A percentile compares a stretch with the other conserved stretches of the same genome.
phyloP scores from a whole-genome alignment of 1,140 invertebrate genomes.

The Pogonognathellus flavescens region DNA sequence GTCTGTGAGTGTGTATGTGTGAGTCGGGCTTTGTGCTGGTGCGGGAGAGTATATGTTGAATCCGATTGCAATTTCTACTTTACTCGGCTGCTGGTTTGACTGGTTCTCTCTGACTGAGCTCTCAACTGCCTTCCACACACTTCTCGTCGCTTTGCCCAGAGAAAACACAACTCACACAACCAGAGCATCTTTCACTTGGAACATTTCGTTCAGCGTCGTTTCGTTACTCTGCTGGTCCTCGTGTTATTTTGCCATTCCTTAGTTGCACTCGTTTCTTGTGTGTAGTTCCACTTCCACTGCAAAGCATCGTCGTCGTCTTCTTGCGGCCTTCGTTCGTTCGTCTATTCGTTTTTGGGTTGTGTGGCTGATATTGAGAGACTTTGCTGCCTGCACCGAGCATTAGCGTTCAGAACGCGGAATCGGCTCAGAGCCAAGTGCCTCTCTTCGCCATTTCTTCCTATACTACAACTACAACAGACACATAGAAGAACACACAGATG shows the following conservation, averaged over 20 bases:
- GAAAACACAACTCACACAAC: not conserved
- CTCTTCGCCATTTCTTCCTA: slow-evolving; percentile 54
- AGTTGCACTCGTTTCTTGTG: no score
- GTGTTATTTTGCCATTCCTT: not conserved
- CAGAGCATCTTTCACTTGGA: slow-evolving; percentile 40
- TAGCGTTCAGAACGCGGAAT: slow-evolving; percentile 61
- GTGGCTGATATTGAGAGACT: no score
- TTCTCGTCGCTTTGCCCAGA: slow-evolving; percentile 22
- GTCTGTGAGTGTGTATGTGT: no score
- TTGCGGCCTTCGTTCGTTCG: no score
- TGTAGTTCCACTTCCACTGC: no score
- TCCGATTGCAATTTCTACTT: no score
- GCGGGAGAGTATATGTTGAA: not conserved
- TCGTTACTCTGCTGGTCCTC: not conserved
- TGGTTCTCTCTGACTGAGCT: no score
- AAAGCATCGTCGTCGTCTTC: no score
- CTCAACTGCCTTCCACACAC: not conserved
- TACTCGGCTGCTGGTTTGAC: no score
- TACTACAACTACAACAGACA: no score
- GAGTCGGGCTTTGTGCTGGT: not conserved
- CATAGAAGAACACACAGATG: slow-evolving; percentile 34
- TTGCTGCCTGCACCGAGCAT: no score
- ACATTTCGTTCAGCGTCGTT: not conserved
- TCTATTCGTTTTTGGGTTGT: no score
- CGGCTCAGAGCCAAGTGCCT: slow-evolving; percentile 62